Percentiles rank a stretch among this genome's conserved stretches.
phyloP scores from a whole-genome alignment of 2,113 vertebrate species.

The Poecilia latipinna region DNA sequence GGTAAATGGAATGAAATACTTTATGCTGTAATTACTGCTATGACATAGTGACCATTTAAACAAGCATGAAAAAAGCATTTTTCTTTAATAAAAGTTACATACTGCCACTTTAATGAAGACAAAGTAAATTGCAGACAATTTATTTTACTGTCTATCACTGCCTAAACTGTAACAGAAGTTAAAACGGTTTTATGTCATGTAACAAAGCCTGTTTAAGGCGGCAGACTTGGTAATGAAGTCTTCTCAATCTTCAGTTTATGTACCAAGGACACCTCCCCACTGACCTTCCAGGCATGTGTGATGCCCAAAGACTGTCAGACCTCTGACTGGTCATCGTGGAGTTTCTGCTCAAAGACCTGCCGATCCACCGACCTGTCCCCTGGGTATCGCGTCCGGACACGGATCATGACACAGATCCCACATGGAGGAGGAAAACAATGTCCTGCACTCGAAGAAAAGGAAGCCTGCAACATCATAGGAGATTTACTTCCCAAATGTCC shows the following conservation, averaged over 20 bases:
- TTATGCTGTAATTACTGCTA: too few species aligned
- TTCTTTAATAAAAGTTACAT: too few species aligned
- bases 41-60: too few species aligned
- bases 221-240: conserved; percentile 7
- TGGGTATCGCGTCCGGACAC: conserved; percentile 85
- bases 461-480: conserved; percentile 84
- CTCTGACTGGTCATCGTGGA: conserved; percentile 90
- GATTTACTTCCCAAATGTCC: conserved; percentile 87
- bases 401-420: conserved; percentile 78
- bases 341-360: conserved; percentile 87
- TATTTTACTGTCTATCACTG: neutral
- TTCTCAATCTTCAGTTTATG: conserved; percentile 83
- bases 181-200: neutral
- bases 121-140: too few species aligned
- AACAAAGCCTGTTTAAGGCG: neutral
- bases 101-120: too few species aligned
- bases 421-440: conserved; percentile 83
- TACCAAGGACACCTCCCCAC: conserved; percentile 77
- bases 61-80: too few species aligned
- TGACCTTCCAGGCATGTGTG: conserved; percentile 87
- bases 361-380: conserved; percentile 79
- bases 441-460: conserved; percentile 87
- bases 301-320: conserved; percentile 87
- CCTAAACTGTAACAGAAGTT: neutral
- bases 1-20: too few species aligned